These are phyloP conservation scores for Laticauda colubrina DNA, from an alignment of 2,113 vertebrate genomes.

Conservation along the genomic window DNA sequence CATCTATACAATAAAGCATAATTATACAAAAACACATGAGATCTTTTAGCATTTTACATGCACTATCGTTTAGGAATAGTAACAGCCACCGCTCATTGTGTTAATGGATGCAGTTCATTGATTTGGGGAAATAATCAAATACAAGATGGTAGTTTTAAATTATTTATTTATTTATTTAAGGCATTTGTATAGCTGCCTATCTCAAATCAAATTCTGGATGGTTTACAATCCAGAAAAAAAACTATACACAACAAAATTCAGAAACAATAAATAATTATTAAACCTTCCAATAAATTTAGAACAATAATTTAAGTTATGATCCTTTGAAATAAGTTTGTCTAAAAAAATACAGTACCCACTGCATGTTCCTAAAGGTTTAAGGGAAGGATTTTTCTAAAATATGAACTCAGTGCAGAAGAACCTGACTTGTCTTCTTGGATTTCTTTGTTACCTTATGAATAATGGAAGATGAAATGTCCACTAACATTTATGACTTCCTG, in stretches of 20 bases:
- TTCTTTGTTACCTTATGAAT: not conserved
- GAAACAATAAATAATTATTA: not conserved
- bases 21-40: constrained; percentile 41
- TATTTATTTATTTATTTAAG: not conserved
- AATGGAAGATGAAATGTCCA: not conserved
- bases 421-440: not conserved
- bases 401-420: not conserved
- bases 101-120: constrained; percentile 27
- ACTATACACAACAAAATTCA: not conserved
- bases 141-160: not conserved
- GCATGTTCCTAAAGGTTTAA: not conserved
- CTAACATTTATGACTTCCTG: not conserved
- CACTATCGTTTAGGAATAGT: not conserved
- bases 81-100: constrained; percentile 15
- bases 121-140: not conserved
- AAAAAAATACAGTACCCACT: not conserved
- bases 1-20: constrained; percentile 34
- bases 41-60: constrained; percentile 48
- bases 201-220: not conserved
- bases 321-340: not conserved
- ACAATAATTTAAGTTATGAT: not conserved
- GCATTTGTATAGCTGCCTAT: not conserved
- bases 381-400: not conserved
- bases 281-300: not conserved
- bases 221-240: not conserved